phyloP scores from a whole-genome alignment of 2,888 invertebrate species.

The Steinernema carpocapsae region DNA sequence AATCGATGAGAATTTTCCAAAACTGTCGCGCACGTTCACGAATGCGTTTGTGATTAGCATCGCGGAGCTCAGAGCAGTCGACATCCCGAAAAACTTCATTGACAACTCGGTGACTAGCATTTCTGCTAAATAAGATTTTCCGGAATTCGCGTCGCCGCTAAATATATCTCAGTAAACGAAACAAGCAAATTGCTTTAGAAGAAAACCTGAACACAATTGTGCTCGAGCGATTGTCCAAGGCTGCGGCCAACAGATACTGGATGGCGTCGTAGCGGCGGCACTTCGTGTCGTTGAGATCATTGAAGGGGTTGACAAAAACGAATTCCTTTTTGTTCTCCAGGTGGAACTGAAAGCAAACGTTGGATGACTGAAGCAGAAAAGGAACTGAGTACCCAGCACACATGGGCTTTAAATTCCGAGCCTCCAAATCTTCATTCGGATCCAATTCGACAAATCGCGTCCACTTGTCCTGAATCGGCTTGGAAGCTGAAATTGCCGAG shows the following conservation, averaged over 20 bases:
- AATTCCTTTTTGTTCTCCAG: not conserved
- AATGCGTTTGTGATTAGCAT: constrained; percentile 7
- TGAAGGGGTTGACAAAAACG: constrained; percentile 18
- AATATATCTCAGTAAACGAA: not conserved
- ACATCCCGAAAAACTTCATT: not conserved
- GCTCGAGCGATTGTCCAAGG: not conserved
- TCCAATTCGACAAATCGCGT: not conserved
- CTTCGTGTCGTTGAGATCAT: constrained; percentile 28
- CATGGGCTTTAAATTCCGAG: not conserved
- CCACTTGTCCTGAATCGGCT: constrained; percentile 5
- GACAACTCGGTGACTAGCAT: constrained; percentile 24
- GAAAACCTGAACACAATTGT: constrained; percentile 8
- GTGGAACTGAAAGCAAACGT: not conserved
- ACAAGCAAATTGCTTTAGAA: not conserved
- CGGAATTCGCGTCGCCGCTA: constrained; percentile 18
- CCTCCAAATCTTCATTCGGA: not conserved
- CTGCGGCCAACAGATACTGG: not conserved
- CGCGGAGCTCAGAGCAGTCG: constrained; percentile 1
- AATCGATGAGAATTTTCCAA: not conserved
- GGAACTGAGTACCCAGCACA: constrained; percentile 10
- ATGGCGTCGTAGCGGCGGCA: constrained; percentile 19
- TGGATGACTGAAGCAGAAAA: not conserved
- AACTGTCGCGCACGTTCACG: not conserved
- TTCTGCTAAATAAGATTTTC: constrained; percentile 31
- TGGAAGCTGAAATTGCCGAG: not conserved